phyloP scores from a whole-genome alignment of 2,888 invertebrate genomes.

The Plagodis pulveraria region DNA sequence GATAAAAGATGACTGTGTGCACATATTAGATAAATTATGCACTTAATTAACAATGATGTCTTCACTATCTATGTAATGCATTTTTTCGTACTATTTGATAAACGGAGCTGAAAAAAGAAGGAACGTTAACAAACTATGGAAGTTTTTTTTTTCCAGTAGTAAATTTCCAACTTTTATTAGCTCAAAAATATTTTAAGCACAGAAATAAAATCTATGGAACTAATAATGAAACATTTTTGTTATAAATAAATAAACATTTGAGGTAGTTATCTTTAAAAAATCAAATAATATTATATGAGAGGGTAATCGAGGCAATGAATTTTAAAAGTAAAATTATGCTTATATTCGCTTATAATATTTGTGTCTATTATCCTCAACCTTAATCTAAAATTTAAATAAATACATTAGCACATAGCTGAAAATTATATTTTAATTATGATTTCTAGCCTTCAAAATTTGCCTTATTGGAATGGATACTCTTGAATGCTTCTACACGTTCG shows the following conservation, averaged over 20 bases:
- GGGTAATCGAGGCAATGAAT: constrained; percentile 59
- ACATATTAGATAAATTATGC: constrained; percentile 66
- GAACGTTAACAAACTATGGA: constrained; percentile 36
- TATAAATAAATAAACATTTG: constrained; percentile 26
- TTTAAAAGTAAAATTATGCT: constrained; percentile 21
- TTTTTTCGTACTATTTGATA: constrained; percentile 35
- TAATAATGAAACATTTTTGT: constrained; percentile 24
- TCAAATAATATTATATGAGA: constrained; percentile 37
- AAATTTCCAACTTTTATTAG: constrained; percentile 62
- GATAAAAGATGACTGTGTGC: constrained; percentile 58
- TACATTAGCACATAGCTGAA: constrained; percentile 70
- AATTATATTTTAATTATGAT: constrained; percentile 66
- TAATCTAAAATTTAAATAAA: constrained; percentile 38
- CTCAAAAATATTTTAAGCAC: constrained; percentile 55
- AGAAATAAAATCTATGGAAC: constrained; percentile 39
- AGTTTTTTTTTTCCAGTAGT: constrained; percentile 30
- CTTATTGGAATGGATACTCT: constrained; percentile 76
- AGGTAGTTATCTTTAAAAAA: constrained; percentile 18
- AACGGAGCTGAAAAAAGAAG: constrained; percentile 57
- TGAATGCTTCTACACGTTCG: constrained; percentile 82
- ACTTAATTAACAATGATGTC: constrained; percentile 52
- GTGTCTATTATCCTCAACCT: constrained; percentile 63
- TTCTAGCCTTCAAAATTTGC: constrained; percentile 75
- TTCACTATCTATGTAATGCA: constrained; percentile 42
- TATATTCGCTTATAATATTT: constrained; percentile 33